A percentile compares a stretch with the other conserved stretches of the same genome.
phyloP scores from a whole-genome alignment of 2,888 invertebrate genomes.

The Operophtera brumata region DNA sequence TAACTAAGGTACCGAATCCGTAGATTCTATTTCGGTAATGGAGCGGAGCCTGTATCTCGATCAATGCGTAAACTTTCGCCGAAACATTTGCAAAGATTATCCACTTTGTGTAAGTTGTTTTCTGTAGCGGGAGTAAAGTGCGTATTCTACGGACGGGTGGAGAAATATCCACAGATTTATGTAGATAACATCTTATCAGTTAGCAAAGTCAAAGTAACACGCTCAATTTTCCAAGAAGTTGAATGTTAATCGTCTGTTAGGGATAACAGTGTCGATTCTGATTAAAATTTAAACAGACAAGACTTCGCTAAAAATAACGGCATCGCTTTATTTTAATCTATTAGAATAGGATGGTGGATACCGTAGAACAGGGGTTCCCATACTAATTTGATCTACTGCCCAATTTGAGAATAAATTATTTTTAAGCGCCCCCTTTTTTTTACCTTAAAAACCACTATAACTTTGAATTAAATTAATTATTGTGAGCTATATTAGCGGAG shows the following conservation, averaged over 20 bases:
- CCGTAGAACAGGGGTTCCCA: too few relatives aligned
- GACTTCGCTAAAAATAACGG: too few relatives aligned
- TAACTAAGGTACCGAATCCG: slow-evolving; percentile 21
- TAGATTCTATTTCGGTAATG: slow-evolving; percentile 28
- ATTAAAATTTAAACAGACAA: too few relatives aligned
- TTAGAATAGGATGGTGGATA: too few relatives aligned
- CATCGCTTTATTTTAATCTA: too few relatives aligned
- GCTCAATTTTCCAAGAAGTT: neutral
- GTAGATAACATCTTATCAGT: neutral
- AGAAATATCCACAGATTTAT: neutral
- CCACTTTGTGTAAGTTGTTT: slow-evolving; percentile 11
- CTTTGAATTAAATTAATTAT: too few relatives aligned
- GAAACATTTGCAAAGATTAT: slow-evolving; percentile 10
- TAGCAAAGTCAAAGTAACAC: neutral
- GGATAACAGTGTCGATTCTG: too few relatives aligned
- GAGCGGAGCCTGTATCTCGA: slow-evolving; percentile 19
- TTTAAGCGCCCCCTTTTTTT: too few relatives aligned
- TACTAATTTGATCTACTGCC: too few relatives aligned
- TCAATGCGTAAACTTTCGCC: slow-evolving; percentile 22
- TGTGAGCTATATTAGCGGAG: too few relatives aligned
- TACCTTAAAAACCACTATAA: too few relatives aligned
- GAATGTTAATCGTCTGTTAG: neutral
- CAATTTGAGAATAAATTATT: too few relatives aligned
- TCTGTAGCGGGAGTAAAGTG: neutral
- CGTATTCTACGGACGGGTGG: neutral